Evolutionary conservation across 2,113 vertebrate genomes (phyloP), one percentile per base, ranked within the genome.

Genomic region (Camelus bactrianus): DNA sequence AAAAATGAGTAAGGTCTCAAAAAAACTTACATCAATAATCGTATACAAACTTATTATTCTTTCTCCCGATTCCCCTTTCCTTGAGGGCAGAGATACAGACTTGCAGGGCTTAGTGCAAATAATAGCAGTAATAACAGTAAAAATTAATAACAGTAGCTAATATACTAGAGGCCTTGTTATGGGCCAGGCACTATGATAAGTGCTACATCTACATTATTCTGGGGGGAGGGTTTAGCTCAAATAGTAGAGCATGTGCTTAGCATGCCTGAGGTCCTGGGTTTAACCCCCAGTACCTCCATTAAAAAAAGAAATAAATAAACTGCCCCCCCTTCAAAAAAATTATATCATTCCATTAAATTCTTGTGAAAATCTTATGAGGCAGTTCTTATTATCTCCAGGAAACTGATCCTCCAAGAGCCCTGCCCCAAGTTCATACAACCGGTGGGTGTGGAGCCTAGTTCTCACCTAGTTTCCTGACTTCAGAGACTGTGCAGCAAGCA

Each of bases 41-140:
- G 28, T 32, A 11, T 32, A 42, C 13, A 0, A 89, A 67, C 3
- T 28, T 56, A 60, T 16, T 60, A 64, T 67, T 85, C 48, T 48
- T 76, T 86, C 35, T 76, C 30, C n/a, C 30, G n/a, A 38, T 64
- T 94, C 58, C 73, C 30, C n/a, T 95, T 89, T 91, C 50, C 13
- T 20, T 85, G 54, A 8, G 16, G 52, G n/a, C 13, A n/a, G 38
- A 84, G 52, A 64, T 42, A 52, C 3, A 89, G 10, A 2, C 24
- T 62, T 90, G 4, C 15, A 72, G 38, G 75, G 22, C 48, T 67
- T 76, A 65, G 48, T 30, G 14, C 16, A 32, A 42, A 26, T 6
- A 62, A 24, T 56, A n/a, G 35, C 22, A 60, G 26, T 54, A 62
- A 32, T 8, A 32, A n/a, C 0, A 28, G 14, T 19, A 32, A 58